Percentiles rank a stretch among this genome's conserved stretches.
phyloP scores from a whole-genome alignment of 2,888 invertebrate genomes.

The Drosophila mulleri region DNA sequence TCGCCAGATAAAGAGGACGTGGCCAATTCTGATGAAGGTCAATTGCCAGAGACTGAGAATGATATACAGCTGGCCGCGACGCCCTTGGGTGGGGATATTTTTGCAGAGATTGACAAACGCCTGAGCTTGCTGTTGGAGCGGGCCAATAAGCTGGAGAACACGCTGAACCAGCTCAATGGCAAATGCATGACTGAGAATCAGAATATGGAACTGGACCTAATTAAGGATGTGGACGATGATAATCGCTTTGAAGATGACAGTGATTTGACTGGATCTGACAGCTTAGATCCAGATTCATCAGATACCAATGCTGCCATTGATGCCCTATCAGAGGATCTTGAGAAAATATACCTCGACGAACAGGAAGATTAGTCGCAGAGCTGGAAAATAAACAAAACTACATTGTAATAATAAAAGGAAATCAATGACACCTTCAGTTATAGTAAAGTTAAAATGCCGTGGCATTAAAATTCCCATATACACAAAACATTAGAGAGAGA shows the following conservation, averaged over 20 bases:
- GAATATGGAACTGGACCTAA: neutral
- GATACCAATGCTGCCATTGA: neutral
- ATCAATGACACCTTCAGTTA: neutral
- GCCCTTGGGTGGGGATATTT: conserved; percentile 12
- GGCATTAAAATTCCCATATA: conserved; percentile 6
- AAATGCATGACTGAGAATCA: neutral
- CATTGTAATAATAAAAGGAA: too few species aligned
- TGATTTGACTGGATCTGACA: neutral
- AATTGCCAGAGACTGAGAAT: neutral
- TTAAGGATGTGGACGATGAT: neutral
- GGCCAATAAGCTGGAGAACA: conserved; percentile 34
- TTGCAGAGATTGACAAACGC: conserved; percentile 47
- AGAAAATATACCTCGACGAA: conserved; percentile 10
- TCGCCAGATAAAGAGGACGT: neutral
- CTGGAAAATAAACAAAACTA: neutral
- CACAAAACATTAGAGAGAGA: neutral
- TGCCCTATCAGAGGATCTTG: neutral
- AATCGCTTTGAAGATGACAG: neutral
- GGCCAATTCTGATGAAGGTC: neutral
- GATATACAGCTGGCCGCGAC: neutral
- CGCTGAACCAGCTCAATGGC: conserved; percentile 30
- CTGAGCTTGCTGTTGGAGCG: conserved; percentile 36
- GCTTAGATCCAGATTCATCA: neutral
- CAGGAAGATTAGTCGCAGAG: conserved; percentile 25
- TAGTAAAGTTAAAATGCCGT: conserved; percentile 9